Conservation (phyloP, 2,888 invertebrate genomes). For the Leptopilina myrica region DNA sequence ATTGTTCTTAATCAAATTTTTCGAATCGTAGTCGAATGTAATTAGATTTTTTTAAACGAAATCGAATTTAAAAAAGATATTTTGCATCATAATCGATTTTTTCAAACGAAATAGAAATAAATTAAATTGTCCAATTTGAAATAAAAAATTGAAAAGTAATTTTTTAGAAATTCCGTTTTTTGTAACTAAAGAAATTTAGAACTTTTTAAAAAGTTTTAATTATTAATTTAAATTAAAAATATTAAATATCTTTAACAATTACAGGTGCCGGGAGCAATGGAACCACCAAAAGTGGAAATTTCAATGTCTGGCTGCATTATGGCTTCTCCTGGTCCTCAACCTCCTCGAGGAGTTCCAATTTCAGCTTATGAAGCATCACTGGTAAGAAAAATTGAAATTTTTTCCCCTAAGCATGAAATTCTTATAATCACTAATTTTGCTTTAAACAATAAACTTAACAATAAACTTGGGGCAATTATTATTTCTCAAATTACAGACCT, state of each 20-base stretch:
- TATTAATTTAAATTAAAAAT: not conserved
- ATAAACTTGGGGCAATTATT: not conserved
- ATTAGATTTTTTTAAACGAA: too few species aligned
- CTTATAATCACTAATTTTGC: not conserved
- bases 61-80: too few species aligned
- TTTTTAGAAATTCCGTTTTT: too few species aligned
- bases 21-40: too few species aligned
- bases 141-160: too few species aligned
- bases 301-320: constrained; percentile 79
- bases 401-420: not conserved
- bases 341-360: constrained; percentile 80
- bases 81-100: too few species aligned
- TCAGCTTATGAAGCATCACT: constrained; percentile 83
- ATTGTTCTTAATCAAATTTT: too few species aligned
- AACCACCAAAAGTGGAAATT: constrained; percentile 79
- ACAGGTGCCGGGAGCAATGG: constrained; percentile 75
- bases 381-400: constrained; percentile 79
- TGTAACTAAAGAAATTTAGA: too few species aligned
- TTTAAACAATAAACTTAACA: not conserved
- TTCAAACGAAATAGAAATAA: too few species aligned
- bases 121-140: too few species aligned
- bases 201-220: too few species aligned
- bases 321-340: constrained; percentile 78
- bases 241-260: constrained; percentile 36
- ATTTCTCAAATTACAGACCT: too few species aligned